Base-by-base conservation (phyloP, 2,797 vertebrate species). In the Aplochiton taeniatus region DNA sequence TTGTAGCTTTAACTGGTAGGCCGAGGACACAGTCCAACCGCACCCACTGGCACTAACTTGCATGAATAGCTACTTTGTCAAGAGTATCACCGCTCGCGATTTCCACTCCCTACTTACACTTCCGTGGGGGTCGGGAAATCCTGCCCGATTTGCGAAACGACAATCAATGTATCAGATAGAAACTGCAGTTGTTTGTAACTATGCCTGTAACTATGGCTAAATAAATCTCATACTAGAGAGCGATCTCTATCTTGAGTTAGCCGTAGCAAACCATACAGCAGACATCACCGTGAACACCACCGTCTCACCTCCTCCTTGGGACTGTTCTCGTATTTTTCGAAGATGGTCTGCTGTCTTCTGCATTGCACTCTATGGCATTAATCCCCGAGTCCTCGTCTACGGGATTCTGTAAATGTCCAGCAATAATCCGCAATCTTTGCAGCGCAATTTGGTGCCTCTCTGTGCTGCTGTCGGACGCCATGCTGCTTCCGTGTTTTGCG, bases 401-500 rank as follows among this genome's bases (percentile, higher is more conserved):
- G 0, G 73, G 70, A 68, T 74, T 78, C 61, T 79, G 82, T 59
- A 94, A 65, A 70, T 94, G 93, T 4, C 92, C 90, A 14, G 89
- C 77, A 43, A 93, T 92, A 66, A 91, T 74, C 51, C 85, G 78
- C 64, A 94, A 74, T 85, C 93, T 90, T 72, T 91, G 89, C 85
- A 83, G 87, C 61, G 93, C 91, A 51, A 68, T 74, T 67, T 80
- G 79, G 31, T 85, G 87, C 77, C 85, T 88, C 75, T 88, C 87
- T 58, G 90, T 87, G 77, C 67, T 52, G 87, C 75, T 76, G 82
- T 79, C 85, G 75, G 91, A 89, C 93, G 93, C 93, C 93, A 94
- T 94, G 93, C 93, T 90, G 93, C 93, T 94, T 94, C 92, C 93
- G 92, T 90, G 85, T 93, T n/a, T 91, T 73, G 76, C 63, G 74